phyloP scores from a whole-genome alignment of 2,113 vertebrate genomes.

The Mormyrus iriodes region DNA sequence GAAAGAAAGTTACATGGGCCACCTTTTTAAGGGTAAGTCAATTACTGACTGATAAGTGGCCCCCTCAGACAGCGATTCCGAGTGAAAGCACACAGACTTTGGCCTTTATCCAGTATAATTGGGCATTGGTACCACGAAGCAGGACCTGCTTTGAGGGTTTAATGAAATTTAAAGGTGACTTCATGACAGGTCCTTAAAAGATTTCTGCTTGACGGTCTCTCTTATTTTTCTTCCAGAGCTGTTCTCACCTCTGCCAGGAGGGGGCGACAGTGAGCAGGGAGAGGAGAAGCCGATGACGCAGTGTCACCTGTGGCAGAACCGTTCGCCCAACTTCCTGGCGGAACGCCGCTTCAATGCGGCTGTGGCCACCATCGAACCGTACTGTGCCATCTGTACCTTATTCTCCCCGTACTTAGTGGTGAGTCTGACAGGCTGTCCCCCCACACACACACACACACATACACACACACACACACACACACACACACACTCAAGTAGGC shows the following conservation, averaged over 20 bases:
- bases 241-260: conserved; percentile 66
- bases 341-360: conserved; percentile 83
- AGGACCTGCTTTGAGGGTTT: not conserved
- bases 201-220: not conserved
- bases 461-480: too few relatives aligned
- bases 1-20: not conserved
- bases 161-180: conserved; percentile 5
- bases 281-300: conserved; percentile 63
- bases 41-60: not conserved
- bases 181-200: not conserved
- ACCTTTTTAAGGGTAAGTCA: not conserved
- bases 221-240: conserved; percentile 40
- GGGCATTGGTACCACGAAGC: not conserved
- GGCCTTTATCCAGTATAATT: not conserved
- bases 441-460: not conserved
- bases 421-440: not conserved
- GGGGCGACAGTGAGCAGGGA: conserved; percentile 58
- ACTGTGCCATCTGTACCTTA: conserved; percentile 86
- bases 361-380: conserved; percentile 73
- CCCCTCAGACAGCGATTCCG: not conserved
- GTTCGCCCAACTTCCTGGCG: conserved; percentile 69
- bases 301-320: conserved; percentile 81
- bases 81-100: not conserved
- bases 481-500: not conserved
- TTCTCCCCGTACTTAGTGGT: conserved; percentile 81